Evolutionary conservation across 2,888 invertebrate species (phyloP), one percentile per base, ranked within the genome.

Genomic region (Melanargia galathea): DNA sequence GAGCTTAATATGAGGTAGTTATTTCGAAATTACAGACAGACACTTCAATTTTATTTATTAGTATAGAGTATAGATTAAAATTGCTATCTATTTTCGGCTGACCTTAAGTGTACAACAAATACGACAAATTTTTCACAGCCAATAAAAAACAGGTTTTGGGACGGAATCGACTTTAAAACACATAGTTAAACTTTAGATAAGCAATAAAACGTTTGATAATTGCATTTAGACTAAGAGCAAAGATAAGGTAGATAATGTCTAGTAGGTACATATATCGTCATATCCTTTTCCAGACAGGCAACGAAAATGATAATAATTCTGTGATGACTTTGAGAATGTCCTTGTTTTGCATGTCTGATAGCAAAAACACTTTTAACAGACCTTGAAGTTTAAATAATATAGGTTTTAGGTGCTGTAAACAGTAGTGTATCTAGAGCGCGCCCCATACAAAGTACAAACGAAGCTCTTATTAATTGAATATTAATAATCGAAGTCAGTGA

Each of bases 331-430:
- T 57, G 58, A 20, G 20, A 40, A 43, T 55, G 57, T 40, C 66
- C 68, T 66, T 66, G 63, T 60, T 59, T 60, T 60, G 46, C 26
- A 35, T 59, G 43, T 4, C 49, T 22, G 54, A 65, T 63, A 63
- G 62, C 51, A 40, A 55, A 56, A 49, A n/a, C n/a, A n/a, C n/a
- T n/a, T 51, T 51, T 33, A 24, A n/a, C 24, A 30, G 45, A 18
- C 43, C 58, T 59, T 49, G 45, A 24, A 13, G 24, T 24, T 11
- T 33, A 46, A 3, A 20, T 43, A 18, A 18, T 46, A 7, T 46
- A 43, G 18, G 43, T 2, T 43, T 18, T 8, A 16, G 30, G 30
- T 30, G 30, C 30, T 30, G 30, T 30, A 8, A 30, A 30, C 30
- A 30, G 30, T 30, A 6, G 6, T n/a, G 6, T 30, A 6, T 30